A percentile compares a stretch with the other conserved stretches of the same genome.
phyloP scores from a whole-genome alignment of 2,113 vertebrate genomes.

The cat (Felis catus) region DNA sequence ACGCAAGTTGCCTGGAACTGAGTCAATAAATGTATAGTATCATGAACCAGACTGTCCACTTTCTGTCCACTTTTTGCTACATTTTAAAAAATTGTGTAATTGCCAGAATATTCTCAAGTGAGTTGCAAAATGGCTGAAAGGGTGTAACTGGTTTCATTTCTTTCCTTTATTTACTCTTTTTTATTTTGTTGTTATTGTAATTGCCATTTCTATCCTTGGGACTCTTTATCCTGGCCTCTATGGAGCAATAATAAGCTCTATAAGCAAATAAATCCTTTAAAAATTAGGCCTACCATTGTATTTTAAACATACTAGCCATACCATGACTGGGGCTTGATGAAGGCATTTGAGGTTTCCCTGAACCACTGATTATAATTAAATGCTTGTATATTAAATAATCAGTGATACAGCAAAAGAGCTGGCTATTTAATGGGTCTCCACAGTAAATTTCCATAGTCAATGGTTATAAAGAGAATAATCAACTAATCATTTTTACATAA shows the following conservation, averaged over 20 bases:
- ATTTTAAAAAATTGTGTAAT: background rate
- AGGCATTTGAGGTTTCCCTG: background rate
- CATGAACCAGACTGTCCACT: background rate
- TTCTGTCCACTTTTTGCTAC: background rate
- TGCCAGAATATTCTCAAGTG: background rate
- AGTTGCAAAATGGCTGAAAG: constrained; percentile 3
- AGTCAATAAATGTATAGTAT: background rate
- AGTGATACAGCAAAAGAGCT: background rate
- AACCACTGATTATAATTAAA: constrained; percentile 8
- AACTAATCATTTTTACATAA: background rate
- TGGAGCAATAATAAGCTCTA: background rate
- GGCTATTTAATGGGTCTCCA: background rate
- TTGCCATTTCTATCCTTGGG: background rate
- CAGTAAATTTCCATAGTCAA: background rate
- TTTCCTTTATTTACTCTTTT: background rate
- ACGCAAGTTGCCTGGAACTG: background rate
- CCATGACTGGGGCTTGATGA: background rate
- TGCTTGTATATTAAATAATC: background rate
- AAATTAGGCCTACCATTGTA: constrained; percentile 4
- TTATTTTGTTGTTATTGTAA: background rate
- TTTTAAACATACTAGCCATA: background rate
- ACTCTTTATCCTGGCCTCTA: background rate
- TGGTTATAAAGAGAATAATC: constrained; percentile 16
- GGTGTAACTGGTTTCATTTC: background rate
- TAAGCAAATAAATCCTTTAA: background rate